Evolutionary conservation across 2,888 invertebrate genomes (phyloP).

Genomic region (Polydesmus complanatus): DNA sequence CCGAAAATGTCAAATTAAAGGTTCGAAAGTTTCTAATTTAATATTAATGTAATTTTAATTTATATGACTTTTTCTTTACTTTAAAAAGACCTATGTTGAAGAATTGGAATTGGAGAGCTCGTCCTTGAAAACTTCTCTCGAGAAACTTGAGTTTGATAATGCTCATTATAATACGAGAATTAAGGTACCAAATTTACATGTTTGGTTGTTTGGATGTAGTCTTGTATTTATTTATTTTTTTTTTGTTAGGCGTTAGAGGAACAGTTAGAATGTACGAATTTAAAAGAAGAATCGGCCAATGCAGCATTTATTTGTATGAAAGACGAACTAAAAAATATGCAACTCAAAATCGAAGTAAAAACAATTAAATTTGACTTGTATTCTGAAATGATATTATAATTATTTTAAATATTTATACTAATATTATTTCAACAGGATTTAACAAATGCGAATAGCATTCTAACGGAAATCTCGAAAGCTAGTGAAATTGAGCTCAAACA

Average conservation of each 20-base stretch:
- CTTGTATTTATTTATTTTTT: neutral
- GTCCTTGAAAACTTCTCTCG: too few relatives aligned
- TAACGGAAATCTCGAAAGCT: too few relatives aligned
- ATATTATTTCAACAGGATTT: too few relatives aligned
- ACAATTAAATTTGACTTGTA: too few relatives aligned
- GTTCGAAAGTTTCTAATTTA: neutral
- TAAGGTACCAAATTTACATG: neutral
- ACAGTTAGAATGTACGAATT: conserved; percentile 31
- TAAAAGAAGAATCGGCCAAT: conserved; percentile 31
- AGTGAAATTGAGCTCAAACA: too few relatives aligned
- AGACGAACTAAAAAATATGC: conserved; percentile 24
- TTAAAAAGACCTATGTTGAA: too few relatives aligned
- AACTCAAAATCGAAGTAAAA: too few relatives aligned
- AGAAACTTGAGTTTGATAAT: neutral
- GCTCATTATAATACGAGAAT: neutral
- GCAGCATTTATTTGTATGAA: conserved; percentile 29
- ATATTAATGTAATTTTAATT: neutral
- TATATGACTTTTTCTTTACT: neutral
- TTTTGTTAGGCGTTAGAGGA: conserved; percentile 26
- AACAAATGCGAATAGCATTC: too few relatives aligned
- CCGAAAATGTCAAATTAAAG: neutral
- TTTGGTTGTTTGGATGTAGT: neutral
- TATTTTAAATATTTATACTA: too few relatives aligned
- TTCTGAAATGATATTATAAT: too few relatives aligned
- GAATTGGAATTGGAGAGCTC: too few relatives aligned